Base-by-base conservation (phyloP, 2,113 vertebrate species). In the Perca schrenkii region DNA sequence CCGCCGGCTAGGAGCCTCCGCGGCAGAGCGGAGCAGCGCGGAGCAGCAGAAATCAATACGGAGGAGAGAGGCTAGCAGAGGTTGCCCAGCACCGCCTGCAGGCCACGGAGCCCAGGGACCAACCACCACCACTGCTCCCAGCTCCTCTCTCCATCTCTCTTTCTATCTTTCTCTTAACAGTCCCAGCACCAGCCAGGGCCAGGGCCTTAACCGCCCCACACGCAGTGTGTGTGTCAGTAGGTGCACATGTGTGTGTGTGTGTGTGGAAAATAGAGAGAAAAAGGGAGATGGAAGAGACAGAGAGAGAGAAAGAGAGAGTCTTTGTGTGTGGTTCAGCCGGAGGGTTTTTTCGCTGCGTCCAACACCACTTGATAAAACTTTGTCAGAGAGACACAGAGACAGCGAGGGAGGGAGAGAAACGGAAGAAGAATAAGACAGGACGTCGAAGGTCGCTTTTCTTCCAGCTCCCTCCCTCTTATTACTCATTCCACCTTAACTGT, bases 31-130 rank as follows among this genome's bases (percentile, higher is more conserved):
- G 91, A 93, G 89, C 87, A 88, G 83, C 63, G 71, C n/a, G 69
- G 88, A 91, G 92, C 91, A 91, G 90, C 89, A 91, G 91, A 94
- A 96, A 96, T 96, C 95, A 93, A 96, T 96, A 95, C 81, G 71
- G 90, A 94, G 94, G 91, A 95, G 93, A 93, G 91, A 95, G 93
- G 93, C 94, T 85, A 94, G 94, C 94, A 95, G 94, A 94, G 95
- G 94, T 96, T 94, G 89, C 88, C 92, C 93, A 94, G 86, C 80
- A 91, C 91, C 52, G 95, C 95, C 95, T 92, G 90, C 88, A 80
- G 93, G 93, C 94, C 91, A 76, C 40, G 34, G 94, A 92, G 93
- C 92, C 92, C 87, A 88, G 94, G 94, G 95, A 96, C 89, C 89
- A 77, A 83, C 72, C 90, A 89, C 69, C 82, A 91, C 90, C 90